Base-by-base conservation (phyloP, 2,888 invertebrate genomes). In the Cacoxenus indagator region DNA sequence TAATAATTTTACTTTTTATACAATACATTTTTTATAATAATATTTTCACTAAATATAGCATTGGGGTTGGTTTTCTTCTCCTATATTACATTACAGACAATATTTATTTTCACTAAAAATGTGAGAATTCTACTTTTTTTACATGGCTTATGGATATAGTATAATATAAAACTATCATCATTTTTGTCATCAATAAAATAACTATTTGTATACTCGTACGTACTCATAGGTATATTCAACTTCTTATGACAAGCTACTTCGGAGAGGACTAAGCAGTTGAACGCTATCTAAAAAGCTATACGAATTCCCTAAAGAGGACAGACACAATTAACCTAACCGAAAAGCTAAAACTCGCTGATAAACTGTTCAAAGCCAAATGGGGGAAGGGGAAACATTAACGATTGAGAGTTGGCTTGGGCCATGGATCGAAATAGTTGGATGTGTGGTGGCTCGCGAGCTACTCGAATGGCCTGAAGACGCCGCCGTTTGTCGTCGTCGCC, bases 391-490 rank as follows among this genome's bases (percentile, higher is more conserved):
- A 51, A 51, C 22, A 51, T 19, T 22, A 51, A 51, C 22, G 22
- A 51, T 22, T 51, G 17, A 19, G n/a, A n/a, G n/a, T n/a, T n/a
- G n/a, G n/a, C n/a, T 51, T 51, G 19, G 22, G 17, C 22, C 19
- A 51, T 22, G 17, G 17, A 48, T 17, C 17, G 48, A 31, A 51
- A 9, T 51, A 22, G 8, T 51, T 51, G 51, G 22, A 17, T 48
- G 48, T 48, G 8, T 17, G 48, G 19, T 37, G 9, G 48, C n/a
- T 48, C 22, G 48, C 19, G 31, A 24, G 31, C 74, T 82, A 85
- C 69, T 81, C 85, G 67, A 81, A 85, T 64, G 83, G 85, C 68
- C 85, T 79, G 71, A 84, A 83, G 75, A 85, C 79, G 67, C 73
- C 71, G 67, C 51, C 69, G 69, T 70, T 71, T n/a, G n/a, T 31